Base-by-base conservation (phyloP, 2,888 invertebrate species). In the Leucophenga maculata region DNA sequence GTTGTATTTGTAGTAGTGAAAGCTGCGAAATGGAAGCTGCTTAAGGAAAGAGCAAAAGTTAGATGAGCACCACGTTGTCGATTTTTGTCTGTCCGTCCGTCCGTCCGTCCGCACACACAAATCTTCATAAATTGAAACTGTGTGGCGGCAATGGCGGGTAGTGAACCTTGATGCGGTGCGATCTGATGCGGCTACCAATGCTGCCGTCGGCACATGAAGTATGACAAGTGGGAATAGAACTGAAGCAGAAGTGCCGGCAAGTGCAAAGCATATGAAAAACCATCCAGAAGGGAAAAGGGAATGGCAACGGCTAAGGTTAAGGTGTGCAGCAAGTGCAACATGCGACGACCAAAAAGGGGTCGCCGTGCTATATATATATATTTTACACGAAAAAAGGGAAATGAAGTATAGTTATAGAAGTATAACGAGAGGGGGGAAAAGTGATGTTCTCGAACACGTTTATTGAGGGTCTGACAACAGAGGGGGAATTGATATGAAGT, bases 41-140 rank as follows among this genome's bases (percentile, higher is more conserved):
- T 39, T 39, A 39, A 1, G 39, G 39, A 11, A 20, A 22, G 46
- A 44, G 74, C 71, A 60, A 60, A 60, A 60, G 60, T 60, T 44
- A 60, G 39, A 39, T 39, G 39, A 39, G 39, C 6, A 39, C 1
- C 6, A 20, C 39, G n/a, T n/a, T n/a, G n/a, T 50, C 26, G 54
- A 46, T 32, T 11, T 69, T 69, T n/a, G n/a, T n/a, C n/a, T n/a
- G n/a, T n/a, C n/a, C n/a, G n/a, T n/a, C n/a, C n/a, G n/a, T n/a
- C n/a, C n/a, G n/a, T n/a, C n/a, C n/a, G n/a, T 66, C 32, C 68
- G 74, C 75, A 74, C 75, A 76, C 78, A 84, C 82, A 85, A 85
- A 85, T 86, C 85, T 84, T 85, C 82, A 82, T 85, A 85, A 84
- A 84, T 86, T 84, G 82, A 78, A 79, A 73, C 71, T 69, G 78